Evolutionary conservation across 2,797 vertebrate genomes (phyloP).

Genomic region (Cynopterus sphinx): DNA sequence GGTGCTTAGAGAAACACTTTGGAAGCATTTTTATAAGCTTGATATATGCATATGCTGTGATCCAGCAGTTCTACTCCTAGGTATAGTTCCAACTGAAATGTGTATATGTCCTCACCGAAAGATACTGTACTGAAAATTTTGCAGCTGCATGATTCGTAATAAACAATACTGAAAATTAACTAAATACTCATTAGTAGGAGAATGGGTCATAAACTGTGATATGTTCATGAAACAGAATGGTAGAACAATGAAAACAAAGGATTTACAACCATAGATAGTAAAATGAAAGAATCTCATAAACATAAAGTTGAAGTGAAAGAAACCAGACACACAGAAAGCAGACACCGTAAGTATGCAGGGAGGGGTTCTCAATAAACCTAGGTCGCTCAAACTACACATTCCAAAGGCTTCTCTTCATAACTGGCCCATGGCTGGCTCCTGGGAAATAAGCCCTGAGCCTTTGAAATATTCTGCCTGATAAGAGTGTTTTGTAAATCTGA

Average conservation of each 20-base stretch:
- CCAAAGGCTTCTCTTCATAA: not conserved
- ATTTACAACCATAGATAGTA: not conserved
- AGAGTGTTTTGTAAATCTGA: not conserved
- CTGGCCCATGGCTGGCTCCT: not conserved
- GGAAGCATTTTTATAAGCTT: not conserved
- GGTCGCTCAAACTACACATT: not conserved
- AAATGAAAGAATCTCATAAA: not conserved
- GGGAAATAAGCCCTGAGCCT: not conserved
- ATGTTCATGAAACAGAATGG: not conserved
- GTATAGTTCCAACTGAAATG: not conserved
- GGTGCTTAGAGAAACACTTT: not conserved
- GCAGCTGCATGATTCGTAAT: not conserved
- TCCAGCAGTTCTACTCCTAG: not conserved
- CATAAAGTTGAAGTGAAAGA: not conserved
- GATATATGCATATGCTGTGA: not conserved
- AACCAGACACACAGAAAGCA: not conserved
- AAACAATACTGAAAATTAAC: not conserved
- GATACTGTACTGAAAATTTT: not conserved
- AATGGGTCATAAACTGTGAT: not conserved
- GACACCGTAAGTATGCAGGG: fast-evolving
- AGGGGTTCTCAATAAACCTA: not conserved
- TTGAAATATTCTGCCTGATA: not conserved
- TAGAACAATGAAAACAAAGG: not conserved
- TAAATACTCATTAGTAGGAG: not conserved
- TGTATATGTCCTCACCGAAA: not conserved